Percentiles rank a stretch among this genome's conserved stretches.
Evolutionary conservation across 2,113 vertebrate genomes (phyloP).

Genomic region (Pogonocichla stellata): DNA sequence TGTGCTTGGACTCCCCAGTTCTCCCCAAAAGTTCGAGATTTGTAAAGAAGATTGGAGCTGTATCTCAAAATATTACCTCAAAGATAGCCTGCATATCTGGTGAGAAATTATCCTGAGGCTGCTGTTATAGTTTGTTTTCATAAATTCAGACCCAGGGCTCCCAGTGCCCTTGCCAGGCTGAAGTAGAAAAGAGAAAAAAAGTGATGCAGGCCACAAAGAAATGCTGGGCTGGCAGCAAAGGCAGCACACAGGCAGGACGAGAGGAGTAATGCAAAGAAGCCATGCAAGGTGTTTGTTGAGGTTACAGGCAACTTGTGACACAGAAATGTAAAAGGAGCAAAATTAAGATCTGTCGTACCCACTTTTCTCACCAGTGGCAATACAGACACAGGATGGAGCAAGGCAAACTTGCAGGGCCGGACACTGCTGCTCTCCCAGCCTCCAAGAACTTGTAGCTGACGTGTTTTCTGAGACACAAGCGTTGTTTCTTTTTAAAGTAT

Average conservation of each 20-base stretch:
- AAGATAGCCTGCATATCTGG: background rate
- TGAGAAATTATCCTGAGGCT: background rate
- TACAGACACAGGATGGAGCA: background rate
- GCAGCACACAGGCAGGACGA: too few relatives aligned
- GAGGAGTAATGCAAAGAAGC: background rate
- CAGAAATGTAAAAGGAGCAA: background rate
- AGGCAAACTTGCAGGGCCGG: fast-evolving
- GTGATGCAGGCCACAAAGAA: background rate
- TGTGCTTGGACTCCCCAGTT: background rate
- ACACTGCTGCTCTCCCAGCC: background rate
- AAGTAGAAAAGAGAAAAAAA: background rate
- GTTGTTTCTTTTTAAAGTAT: background rate
- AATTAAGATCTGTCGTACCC: background rate
- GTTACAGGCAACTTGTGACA: background rate
- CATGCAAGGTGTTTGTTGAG: fast-evolving
- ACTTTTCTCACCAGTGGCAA: background rate
- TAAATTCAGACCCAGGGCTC: background rate
- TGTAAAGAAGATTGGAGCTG: background rate
- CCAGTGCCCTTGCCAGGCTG: background rate
- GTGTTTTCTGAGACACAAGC: background rate
- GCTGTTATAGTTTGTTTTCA: background rate
- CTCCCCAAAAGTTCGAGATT: background rate
- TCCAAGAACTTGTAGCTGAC: background rate
- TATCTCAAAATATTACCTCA: background rate
- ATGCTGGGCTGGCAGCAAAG: background rate